Evolutionary conservation across 2,113 vertebrate genomes (phyloP).

Genomic region (Phainopepla nitens): DNA sequence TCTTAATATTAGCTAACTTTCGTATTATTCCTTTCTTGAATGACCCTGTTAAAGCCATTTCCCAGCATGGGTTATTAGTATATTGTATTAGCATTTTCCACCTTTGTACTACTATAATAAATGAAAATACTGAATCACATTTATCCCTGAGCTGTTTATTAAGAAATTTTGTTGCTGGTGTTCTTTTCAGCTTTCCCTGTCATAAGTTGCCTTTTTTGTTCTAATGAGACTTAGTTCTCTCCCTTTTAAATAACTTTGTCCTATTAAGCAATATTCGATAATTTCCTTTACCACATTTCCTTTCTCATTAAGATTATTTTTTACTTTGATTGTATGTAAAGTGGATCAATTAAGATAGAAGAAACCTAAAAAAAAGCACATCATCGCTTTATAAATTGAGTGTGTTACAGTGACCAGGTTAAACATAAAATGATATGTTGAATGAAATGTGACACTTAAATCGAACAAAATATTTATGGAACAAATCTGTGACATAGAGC

Average conservation of each 20-base stretch:
- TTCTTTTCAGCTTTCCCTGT: background rate
- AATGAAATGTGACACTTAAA: background rate
- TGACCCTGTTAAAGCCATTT: background rate
- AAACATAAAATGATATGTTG: background rate
- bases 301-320: background rate
- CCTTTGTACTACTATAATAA: background rate
- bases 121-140: background rate
- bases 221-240: background rate
- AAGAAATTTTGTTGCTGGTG: background rate
- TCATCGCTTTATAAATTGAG: background rate
- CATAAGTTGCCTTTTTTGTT: background rate
- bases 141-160: background rate
- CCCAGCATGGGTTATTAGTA: background rate
- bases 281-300: background rate
- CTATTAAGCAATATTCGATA: background rate
- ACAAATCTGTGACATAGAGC: background rate
- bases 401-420: background rate
- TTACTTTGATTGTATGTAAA: background rate
- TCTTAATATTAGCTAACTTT: background rate
- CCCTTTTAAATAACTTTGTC: background rate
- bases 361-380: background rate
- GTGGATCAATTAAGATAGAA: background rate
- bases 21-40: background rate
- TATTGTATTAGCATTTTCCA: background rate
- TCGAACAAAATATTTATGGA: background rate